These are phyloP conservation scores for Hyalella azteca DNA, from an alignment of 2,888 invertebrate species.

Conservation along the genomic window DNA sequence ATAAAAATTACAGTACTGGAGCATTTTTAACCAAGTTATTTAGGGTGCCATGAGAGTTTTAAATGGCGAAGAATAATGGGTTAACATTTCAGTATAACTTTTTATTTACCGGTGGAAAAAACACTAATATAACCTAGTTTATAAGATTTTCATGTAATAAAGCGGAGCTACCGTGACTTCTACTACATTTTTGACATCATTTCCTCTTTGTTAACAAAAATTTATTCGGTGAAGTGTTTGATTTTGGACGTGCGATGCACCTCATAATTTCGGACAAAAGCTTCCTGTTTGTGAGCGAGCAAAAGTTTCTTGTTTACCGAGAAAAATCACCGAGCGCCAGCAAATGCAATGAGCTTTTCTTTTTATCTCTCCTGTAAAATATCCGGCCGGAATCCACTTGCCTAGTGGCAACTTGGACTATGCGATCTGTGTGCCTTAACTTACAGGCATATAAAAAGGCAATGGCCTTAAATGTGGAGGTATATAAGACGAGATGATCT, in stretches of 20 bases:
- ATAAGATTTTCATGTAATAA: background rate
- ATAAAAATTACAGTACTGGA: no score
- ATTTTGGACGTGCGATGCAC: background rate
- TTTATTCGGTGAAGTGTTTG: no score
- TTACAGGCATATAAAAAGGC: conserved; percentile 3
- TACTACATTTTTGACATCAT: no score
- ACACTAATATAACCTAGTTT: background rate
- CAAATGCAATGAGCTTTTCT: conserved; percentile 13
- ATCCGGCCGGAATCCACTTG: conserved; percentile 28
- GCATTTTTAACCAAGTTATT: no score
- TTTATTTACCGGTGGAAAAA: background rate
- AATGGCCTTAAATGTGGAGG: conserved; percentile 11
- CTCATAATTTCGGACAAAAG: background rate
- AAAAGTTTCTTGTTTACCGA: background rate
- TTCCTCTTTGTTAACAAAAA: no score
- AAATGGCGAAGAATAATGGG: no score
- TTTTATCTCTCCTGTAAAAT: conserved; percentile 4
- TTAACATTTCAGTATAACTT: no score
- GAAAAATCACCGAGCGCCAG: background rate
- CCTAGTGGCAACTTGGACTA: background rate
- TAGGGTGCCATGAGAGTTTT: no score
- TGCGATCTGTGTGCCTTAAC: conserved; percentile 7
- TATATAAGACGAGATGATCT: conserved; percentile 13
- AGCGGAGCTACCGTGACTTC: no score
- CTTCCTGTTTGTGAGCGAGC: background rate